Percentiles rank a stretch among this genome's conserved stretches.
phyloP scores from a whole-genome alignment of 2,113 vertebrate species.

The Octodon degus region DNA sequence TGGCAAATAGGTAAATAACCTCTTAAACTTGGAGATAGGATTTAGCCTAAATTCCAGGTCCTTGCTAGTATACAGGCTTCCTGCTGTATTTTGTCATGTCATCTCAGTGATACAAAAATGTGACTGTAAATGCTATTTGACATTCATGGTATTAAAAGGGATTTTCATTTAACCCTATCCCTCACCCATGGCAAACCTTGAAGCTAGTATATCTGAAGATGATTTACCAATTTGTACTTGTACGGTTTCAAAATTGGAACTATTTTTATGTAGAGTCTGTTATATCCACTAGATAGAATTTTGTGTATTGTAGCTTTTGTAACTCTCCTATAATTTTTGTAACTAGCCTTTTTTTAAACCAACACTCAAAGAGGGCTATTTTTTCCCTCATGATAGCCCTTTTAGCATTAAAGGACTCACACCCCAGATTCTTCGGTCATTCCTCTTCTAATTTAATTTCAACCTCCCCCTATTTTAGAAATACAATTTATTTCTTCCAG shows the following conservation, averaged over 20 bases:
- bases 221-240: not conserved
- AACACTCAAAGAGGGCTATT: not conserved
- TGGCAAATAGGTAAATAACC: not conserved
- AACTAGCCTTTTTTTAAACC: not conserved
- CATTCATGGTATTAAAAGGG: not conserved
- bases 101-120: not conserved
- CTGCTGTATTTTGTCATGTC: not conserved
- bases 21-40: not conserved
- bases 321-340: not conserved
- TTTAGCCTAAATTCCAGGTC: not conserved
- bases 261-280: not conserved
- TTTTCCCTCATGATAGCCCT: not conserved
- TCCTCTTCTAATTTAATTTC: not conserved
- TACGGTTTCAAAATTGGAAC: not conserved
- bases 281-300: not conserved
- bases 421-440: not conserved
- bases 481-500: not conserved
- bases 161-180: not conserved
- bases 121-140: not conserved
- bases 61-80: not conserved
- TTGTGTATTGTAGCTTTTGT: not conserved
- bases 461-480: not conserved
- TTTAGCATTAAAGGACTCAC: not conserved
- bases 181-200: not conserved
- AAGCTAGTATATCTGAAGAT: not conserved